Evolutionary conservation across 2,113 vertebrate species (phyloP), one percentile per base, ranked within the genome.

Genomic region (Verasper variegatus): DNA sequence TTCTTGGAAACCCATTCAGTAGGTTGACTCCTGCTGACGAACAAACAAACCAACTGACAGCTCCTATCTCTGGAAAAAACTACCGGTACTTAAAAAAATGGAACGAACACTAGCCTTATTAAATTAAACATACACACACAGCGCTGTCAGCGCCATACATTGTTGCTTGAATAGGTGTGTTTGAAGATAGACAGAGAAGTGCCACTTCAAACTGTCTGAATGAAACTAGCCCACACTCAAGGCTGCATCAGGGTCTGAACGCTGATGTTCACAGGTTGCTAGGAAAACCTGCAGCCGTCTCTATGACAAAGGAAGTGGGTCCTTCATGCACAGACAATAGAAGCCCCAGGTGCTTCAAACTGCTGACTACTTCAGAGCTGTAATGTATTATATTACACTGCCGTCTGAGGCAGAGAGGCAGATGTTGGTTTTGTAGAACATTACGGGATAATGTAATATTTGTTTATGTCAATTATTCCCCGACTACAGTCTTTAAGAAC

Each of bases 131-230:
- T 51, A 51, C 47, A 60, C 27, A 37, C 27, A 60, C 17, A 35
- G 15, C 14, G 23, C 15, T 1, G 1, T 40, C 15, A 55, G 51
- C 9, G 31, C 0, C 21, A 21, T n/a, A 59, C 68, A 26, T 58
- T 27, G 11, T 26, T 24, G 35, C 35, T 45, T 67, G 20, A 78
- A 69, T 54, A 71, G 17, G 23, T 0, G 35, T 24, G 68, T 65
- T 71, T 80, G 69, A 77, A 83, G 68, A 72, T 23, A 6, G 71
- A 58, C 47, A 35, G 18, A 24, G 11, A 31, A 88, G 79, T 11
- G 55, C 79, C 83, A 88, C 81, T 88, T 86, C 31, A 81, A 77
- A 57, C 67, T 11, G 70, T 12, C 24, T 74, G 80, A 86, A 72
- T 82, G 24, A 76, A 84, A 59, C 63, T 10, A 18, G 55, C 47